Evolutionary conservation across 2,797 vertebrate genomes (phyloP).

Genomic region (Coreius guichenoti): DNA sequence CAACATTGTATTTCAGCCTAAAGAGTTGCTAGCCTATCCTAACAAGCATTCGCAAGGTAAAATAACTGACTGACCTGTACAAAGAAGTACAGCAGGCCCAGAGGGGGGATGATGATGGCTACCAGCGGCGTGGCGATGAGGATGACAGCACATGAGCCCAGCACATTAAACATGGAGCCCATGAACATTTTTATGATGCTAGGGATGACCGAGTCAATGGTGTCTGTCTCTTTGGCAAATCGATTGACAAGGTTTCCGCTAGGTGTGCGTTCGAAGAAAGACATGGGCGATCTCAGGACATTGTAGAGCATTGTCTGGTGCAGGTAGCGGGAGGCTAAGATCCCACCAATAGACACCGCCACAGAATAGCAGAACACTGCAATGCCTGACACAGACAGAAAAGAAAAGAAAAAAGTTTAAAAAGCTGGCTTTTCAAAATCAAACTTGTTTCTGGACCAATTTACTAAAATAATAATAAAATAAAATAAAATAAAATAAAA

Average conservation of each 20-base stretch:
- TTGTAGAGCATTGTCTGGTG: slow-evolving; percentile 87
- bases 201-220: slow-evolving; percentile 91
- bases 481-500: background rate
- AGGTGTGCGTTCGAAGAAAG: slow-evolving; percentile 94
- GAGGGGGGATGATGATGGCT: slow-evolving; percentile 85
- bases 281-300: slow-evolving; percentile 89
- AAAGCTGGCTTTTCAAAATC: background rate
- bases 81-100: slow-evolving; percentile 91
- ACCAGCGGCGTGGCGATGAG: slow-evolving; percentile 89
- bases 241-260: slow-evolving; percentile 96
- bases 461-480: too few species aligned
- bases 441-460: background rate
- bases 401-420: background rate
- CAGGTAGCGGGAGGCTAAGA: slow-evolving; percentile 88
- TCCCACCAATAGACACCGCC: slow-evolving; percentile 87
- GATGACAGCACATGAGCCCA: slow-evolving; percentile 87
- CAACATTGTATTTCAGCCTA: background rate
- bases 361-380: slow-evolving; percentile 90
- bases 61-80: slow-evolving; percentile 84
- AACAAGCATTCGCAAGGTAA: background rate
- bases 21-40: background rate
- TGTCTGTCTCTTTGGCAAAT: slow-evolving; percentile 95
- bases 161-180: slow-evolving; percentile 89
- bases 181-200: slow-evolving; percentile 96
- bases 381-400: slow-evolving; percentile 75